Conservation (phyloP, 2,797 vertebrate genomes). For the Xenentodon cancila region DNA sequence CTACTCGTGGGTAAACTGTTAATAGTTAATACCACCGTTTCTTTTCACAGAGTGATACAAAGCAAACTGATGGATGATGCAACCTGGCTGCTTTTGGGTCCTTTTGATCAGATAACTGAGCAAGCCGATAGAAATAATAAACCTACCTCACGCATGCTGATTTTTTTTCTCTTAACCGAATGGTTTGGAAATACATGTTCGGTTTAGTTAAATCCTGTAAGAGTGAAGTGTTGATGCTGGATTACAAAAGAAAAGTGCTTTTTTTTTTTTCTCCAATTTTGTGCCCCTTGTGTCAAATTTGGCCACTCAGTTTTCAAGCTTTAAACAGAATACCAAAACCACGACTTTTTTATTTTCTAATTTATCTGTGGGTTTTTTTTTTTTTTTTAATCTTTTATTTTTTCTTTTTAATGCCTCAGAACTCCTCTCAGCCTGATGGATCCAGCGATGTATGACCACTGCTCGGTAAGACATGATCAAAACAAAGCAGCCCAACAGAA, state of each 20-base stretch:
- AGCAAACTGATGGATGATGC: too few relatives aligned
- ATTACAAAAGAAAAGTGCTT: slow-evolving; percentile 24
- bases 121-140: neutral
- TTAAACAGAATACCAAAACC: slow-evolving; percentile 29
- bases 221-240: slow-evolving; percentile 8
- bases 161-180: neutral
- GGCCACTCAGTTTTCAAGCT: slow-evolving; percentile 21
- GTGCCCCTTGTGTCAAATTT: slow-evolving; percentile 30
- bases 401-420: slow-evolving; percentile 28
- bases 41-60: too few relatives aligned
- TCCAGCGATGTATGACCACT: slow-evolving; percentile 9
- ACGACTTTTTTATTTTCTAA: slow-evolving; percentile 7
- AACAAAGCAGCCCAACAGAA: slow-evolving; percentile 8
- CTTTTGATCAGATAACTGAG: neutral
- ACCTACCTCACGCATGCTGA: too few relatives aligned
- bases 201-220: neutral
- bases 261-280: slow-evolving; percentile 6
- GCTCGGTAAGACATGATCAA: slow-evolving; percentile 9
- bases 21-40: too few relatives aligned
- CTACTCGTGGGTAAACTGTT: neutral
- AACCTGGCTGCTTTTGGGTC: neutral
- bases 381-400: slow-evolving; percentile 11
- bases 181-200: neutral
- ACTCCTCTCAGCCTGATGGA: slow-evolving; percentile 22
- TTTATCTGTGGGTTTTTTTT: slow-evolving; percentile 32